These are phyloP conservation scores for Gallinago paraguaiae DNA, from an alignment of 2,113 vertebrate genomes.

Conservation along the genomic window DNA sequence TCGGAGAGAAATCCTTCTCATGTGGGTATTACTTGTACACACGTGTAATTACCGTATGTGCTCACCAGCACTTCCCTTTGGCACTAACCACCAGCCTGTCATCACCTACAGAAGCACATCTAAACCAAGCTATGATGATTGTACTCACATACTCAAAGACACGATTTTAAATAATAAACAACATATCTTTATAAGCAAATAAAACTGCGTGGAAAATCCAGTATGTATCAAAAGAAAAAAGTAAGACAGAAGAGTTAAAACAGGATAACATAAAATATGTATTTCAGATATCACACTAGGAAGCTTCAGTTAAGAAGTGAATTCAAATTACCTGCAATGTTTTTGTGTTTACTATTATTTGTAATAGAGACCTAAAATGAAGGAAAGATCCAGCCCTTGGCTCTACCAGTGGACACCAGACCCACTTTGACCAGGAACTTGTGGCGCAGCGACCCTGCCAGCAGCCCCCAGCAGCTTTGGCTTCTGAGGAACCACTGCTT, in stretches of 20 bases:
- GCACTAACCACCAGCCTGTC: background rate
- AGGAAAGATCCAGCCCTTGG: background rate
- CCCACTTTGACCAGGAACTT: background rate
- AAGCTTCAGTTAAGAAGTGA: background rate
- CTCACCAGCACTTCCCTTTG: background rate
- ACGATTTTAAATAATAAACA: background rate
- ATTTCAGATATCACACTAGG: background rate
- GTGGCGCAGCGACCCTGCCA: background rate
- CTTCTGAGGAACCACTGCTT: background rate
- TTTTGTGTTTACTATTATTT: background rate
- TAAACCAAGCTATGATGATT: background rate
- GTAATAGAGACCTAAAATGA: background rate
- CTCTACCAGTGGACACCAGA: background rate
- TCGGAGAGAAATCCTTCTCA: background rate
- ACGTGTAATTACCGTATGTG: background rate
- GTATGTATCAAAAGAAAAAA: background rate
- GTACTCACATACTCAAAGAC: background rate
- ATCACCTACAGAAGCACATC: background rate
- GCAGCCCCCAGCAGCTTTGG: background rate
- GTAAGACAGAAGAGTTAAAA: background rate
- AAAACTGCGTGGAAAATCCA: background rate
- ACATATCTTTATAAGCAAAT: background rate
- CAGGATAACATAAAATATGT: fast-evolving
- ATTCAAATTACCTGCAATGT: background rate
- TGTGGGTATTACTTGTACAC: background rate